Base-by-base conservation (phyloP, 2,888 invertebrate species). In the Leuctra nigra region DNA sequence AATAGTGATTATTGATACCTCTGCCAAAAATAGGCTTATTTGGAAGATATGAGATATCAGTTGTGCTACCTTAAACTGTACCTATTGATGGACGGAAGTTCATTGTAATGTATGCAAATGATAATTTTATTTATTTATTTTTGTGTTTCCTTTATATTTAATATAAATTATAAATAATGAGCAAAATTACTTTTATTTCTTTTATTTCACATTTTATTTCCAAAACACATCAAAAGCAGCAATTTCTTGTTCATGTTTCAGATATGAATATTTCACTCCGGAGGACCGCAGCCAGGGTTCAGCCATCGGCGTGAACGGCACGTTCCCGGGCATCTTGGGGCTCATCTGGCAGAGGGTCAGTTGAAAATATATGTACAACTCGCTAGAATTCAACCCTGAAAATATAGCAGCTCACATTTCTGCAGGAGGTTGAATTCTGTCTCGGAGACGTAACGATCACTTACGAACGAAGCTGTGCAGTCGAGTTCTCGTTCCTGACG, bases 401-500 rank as follows among this genome's bases (percentile, higher is more conserved):
- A 13, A 1, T 4, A 4, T 35, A 23, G 11, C 44, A 14, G n/a
- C 53, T 61, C n/a, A n/a, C n/a, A n/a, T n/a, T n/a, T 18, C 64
- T 66, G 4, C 62, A 84, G 84, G 77, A 79, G 70, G 86, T 83
- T 0, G 85, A 87, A 61, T 80, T 87, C 65, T 84, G 87, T 64
- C 73, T 87, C 33, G 87, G 87, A 0, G 87, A 87, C 65, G 83
- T 87, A 1, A 83, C 84, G 0, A 76, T 87, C 64, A 86, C 86
- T 0, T 82, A 81, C 76, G 87, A 87, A 66, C 73, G 87, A 2
- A 76, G 82, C 13, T 81, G 81, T 64, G 84, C 81, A 0, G 84
- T 86, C 0, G 87, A 87, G 66, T 87, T 87, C 71, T 85, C 87
- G 0, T 87, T 87, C 66, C 75, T 86, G 55, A 87, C 87, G 0